Conservation (phyloP, 2,888 invertebrate genomes). For the Elmis aenea region DNA sequence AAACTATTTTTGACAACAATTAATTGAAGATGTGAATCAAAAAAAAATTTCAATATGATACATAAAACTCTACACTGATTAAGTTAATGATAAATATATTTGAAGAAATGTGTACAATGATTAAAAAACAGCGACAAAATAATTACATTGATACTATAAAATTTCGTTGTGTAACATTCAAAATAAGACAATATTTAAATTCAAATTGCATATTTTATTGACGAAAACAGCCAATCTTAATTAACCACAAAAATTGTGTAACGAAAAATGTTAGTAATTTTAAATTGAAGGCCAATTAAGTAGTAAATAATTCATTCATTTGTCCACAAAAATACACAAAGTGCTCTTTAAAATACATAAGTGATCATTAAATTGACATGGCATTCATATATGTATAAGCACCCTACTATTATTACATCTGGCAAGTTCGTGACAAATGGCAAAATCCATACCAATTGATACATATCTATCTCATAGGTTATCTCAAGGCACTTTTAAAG, state of each 20-base stretch:
- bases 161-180: not conserved
- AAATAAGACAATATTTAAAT: not conserved
- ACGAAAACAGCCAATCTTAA: too few relatives aligned
- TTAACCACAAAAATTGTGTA: too few relatives aligned
- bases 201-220: too few relatives aligned
- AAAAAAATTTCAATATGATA: too few relatives aligned
- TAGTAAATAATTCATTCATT: too few relatives aligned
- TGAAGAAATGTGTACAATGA: conserved; percentile 17
- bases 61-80: too few relatives aligned
- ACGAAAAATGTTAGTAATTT: too few relatives aligned
- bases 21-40: too few relatives aligned
- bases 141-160: conserved; percentile 3
- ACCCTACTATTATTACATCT: conserved; percentile 14
- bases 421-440: conserved; percentile 18
- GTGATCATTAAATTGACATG: conserved; percentile 9
- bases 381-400: conserved; percentile 12
- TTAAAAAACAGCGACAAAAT: conserved; percentile 16
- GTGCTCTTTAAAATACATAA: conserved; percentile 10
- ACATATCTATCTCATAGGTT: too few relatives aligned
- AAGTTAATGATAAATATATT: conserved; percentile 13
- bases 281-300: not conserved
- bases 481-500: too few relatives aligned
- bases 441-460: too few relatives aligned
- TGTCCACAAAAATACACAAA: conserved; percentile 14
- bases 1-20: too few relatives aligned